Conservation (phyloP, 2,888 invertebrate genomes). For the Drosophila multiciliata region DNA sequence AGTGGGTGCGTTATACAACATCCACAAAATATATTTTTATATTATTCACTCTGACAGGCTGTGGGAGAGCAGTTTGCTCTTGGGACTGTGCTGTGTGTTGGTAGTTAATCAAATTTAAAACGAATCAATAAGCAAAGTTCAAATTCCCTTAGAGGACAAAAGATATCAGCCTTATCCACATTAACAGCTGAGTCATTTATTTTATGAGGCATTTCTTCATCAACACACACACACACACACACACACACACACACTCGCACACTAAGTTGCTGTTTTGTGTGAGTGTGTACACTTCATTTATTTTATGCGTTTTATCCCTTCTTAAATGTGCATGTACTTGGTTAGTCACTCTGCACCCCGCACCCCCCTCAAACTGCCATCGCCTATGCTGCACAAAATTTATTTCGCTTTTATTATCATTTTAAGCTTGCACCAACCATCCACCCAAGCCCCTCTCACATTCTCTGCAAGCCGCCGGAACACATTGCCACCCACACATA, state of each 20-base stretch:
- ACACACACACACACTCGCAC: background rate
- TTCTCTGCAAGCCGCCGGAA: constrained; percentile 2
- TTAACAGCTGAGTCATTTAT: constrained; percentile 64
- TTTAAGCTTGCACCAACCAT: constrained; percentile 35
- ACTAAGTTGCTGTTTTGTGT: constrained; percentile 29
- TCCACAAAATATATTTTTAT: constrained; percentile 10
- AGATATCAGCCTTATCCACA: constrained; percentile 18
- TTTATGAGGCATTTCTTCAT: constrained; percentile 53
- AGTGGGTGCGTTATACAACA: background rate
- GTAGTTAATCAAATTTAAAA: constrained; percentile 31
- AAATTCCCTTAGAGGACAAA: constrained; percentile 18
- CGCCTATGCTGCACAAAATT: constrained; percentile 73
- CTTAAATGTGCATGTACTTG: constrained; percentile 74
- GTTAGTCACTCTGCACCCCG: constrained; percentile 63
- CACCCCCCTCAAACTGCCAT: background rate
- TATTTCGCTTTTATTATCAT: constrained; percentile 79
- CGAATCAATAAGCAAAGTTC: constrained; percentile 33
- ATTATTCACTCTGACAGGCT: constrained; percentile 3
- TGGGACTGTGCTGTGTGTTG: background rate
- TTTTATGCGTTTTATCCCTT: constrained; percentile 73
- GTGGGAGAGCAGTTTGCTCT: background rate
- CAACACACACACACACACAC: constrained; percentile 3
- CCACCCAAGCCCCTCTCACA: background rate
- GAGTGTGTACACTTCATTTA: constrained; percentile 73
- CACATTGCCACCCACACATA: constrained; percentile 31